A percentile compares a stretch with the other conserved stretches of the same genome.
Conservation (phyloP, 2,113 vertebrate genomes). For the Esox niger region DNA sequence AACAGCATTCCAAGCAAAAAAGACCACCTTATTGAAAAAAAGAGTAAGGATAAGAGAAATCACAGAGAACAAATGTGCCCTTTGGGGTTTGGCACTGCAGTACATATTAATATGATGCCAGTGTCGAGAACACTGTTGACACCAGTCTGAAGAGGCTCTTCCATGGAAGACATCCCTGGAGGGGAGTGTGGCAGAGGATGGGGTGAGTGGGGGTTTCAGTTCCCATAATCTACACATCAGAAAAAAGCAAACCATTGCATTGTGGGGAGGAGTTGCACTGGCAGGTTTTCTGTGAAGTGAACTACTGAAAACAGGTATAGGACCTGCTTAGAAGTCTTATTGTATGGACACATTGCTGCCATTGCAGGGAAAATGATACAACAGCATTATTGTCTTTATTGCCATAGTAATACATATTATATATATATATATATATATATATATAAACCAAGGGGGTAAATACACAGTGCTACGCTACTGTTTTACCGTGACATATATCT, state of each 20-base stretch:
- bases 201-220: slow-evolving; percentile 11
- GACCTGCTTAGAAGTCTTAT: not conserved
- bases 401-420: no score
- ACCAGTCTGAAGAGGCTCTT: slow-evolving; percentile 57
- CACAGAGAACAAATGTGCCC: not conserved
- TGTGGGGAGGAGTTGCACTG: slow-evolving; percentile 18
- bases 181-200: slow-evolving; percentile 39
- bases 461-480: not conserved
- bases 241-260: slow-evolving; percentile 52
- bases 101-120: slow-evolving; percentile 47
- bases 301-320: not conserved
- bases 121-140: slow-evolving; percentile 31
- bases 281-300: slow-evolving; percentile 41
- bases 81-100: slow-evolving; percentile 37
- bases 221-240: slow-evolving; percentile 30
- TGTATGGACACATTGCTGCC: not conserved
- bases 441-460: no score
- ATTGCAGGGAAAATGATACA: no score
- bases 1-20: no score
- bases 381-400: no score
- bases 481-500: slow-evolving; percentile 13
- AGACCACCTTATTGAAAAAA: not conserved
- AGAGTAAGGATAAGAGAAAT: not conserved
- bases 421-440: no score
- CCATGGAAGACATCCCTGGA: slow-evolving; percentile 39